Evolutionary conservation across 2,113 vertebrate genomes (phyloP), one percentile per base, ranked within the genome.

Genomic region (Carassius gibelio): DNA sequence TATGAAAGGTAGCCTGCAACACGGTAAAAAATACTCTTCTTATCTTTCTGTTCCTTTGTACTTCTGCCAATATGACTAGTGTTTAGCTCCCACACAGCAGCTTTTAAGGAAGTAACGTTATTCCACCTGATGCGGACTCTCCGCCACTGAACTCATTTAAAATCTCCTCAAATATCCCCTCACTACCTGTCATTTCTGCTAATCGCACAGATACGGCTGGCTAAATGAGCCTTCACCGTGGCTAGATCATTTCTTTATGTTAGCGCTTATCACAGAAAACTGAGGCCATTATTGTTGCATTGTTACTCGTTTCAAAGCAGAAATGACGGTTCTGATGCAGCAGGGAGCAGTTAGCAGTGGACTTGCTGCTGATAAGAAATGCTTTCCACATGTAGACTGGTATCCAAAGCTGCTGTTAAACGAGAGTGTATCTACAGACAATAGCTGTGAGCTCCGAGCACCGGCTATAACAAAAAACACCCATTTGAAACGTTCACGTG

Each of bases 331-430:
- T 75, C 82, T 74, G 81, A 21, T 3, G 86, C 93, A 93, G 90
- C 91, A 89, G 93, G 93, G 91, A 93, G 92, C 93, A 90, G 86
- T 94, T 93, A 83, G n/a, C 66, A 17, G 68, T 8, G 62, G 17
- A 69, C 61, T 69, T 45, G 23, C 7, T 52, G 83, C 89, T 77
- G 93, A 95, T 94, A 93, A 93, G 91, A 87, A 94, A 93, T 92
- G 91, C 76, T 92, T 94, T 90, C 93, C 93, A 95, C 93, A 93
- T 93, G 93, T 83, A 89, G 75, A 66, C 42, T 19, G 66, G 30
- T 50, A 10, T 71, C 66, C 62, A 72, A 77, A 23, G 8, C 75
- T 77, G 72, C 88, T 88, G 89, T 90, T 79, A 52, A 81, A 62
- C 11, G 45, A 61, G 11, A 14, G 52, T 26, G 42, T 75, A 88